phyloP scores from a whole-genome alignment of 2,797 vertebrate species.

The Eulemur coronatus region DNA sequence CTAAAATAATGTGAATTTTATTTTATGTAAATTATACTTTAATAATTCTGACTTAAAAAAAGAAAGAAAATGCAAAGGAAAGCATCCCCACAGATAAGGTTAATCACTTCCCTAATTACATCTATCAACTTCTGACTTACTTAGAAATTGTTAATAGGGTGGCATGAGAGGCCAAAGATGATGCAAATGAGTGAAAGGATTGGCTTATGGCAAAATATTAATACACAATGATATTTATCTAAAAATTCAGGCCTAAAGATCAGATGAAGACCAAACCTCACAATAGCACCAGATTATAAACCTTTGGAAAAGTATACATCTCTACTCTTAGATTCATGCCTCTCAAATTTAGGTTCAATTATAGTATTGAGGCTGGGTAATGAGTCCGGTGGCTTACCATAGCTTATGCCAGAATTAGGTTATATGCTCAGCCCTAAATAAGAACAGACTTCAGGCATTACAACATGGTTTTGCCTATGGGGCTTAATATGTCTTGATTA shows the following conservation, averaged over 20 bases:
- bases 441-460: neutral
- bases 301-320: neutral
- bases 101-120: slow-evolving; percentile 18
- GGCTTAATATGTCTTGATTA: neutral
- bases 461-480: neutral
- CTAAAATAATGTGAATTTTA: neutral
- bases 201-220: neutral
- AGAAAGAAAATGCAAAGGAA: neutral
- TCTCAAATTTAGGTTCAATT: slow-evolving; percentile 7
- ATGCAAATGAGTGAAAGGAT: slow-evolving; percentile 14
- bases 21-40: neutral
- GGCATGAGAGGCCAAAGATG: neutral
- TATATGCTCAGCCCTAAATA: neutral
- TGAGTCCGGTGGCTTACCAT: neutral
- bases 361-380: neutral
- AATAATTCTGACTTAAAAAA: neutral
- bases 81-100: neutral
- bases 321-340: neutral
- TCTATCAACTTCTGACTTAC: slow-evolving; percentile 15
- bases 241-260: slow-evolving; percentile 18
- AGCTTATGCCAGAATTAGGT: neutral
- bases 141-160: slow-evolving; percentile 15
- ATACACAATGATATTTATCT: neutral
- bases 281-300: neutral
- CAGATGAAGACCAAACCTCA: neutral